Evolutionary conservation across 2,888 invertebrate genomes (phyloP).

Genomic region (Hydropsyche betteni): DNA sequence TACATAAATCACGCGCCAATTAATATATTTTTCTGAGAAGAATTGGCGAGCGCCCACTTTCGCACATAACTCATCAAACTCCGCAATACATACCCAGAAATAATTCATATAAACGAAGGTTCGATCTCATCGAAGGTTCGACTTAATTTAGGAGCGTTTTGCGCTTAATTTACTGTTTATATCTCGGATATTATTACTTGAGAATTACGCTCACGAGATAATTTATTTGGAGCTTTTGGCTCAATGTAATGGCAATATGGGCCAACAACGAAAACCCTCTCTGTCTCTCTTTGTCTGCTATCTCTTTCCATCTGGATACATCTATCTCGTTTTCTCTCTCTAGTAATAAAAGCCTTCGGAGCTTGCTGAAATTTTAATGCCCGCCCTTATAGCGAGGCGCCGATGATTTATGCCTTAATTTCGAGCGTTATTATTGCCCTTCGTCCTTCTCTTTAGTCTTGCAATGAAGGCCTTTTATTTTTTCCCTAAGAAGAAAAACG

Average conservation of each 20-base stretch:
- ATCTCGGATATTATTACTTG: constrained; percentile 33
- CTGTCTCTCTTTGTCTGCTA: not conserved
- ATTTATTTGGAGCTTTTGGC: constrained; percentile 31
- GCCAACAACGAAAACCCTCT: constrained; percentile 20
- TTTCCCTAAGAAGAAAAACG: no score
- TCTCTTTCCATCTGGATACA: no score
- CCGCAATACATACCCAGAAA: no score
- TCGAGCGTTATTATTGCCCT: constrained; percentile 23
- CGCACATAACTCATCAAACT: no score
- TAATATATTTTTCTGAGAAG: no score
- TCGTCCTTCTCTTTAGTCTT: not conserved
- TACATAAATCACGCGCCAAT: no score
- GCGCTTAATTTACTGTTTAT: constrained; percentile 30
- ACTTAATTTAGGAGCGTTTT: constrained; percentile 12
- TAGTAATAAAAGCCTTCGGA: constrained; percentile 14
- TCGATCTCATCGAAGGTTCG: constrained; percentile 1
- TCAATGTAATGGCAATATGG: constrained; percentile 33
- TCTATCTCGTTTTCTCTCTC: no score
- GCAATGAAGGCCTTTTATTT: no score
- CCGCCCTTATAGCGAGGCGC: not conserved
- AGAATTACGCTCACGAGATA: constrained; percentile 25
- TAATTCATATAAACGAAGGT: no score
- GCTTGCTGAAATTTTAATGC: constrained; percentile 34
- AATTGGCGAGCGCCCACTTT: no score
- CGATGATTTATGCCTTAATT: constrained; percentile 40